phyloP scores from a whole-genome alignment of 2,113 vertebrate genomes.

The Terrapene triunguis region DNA sequence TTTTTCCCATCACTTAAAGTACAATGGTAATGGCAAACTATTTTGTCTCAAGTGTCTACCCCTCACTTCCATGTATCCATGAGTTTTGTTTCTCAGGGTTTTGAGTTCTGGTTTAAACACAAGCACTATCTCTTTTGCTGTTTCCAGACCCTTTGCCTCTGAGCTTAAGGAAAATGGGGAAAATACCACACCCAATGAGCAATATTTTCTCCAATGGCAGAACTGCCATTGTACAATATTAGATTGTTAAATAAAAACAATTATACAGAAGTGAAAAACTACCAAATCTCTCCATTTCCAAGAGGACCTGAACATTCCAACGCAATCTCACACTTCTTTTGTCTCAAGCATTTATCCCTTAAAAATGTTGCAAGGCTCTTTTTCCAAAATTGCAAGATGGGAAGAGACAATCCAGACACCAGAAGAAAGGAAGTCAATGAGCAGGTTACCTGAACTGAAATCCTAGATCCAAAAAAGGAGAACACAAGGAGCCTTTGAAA shows the following conservation, averaged over 20 bases:
- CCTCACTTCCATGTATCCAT: background rate
- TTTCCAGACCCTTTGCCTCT: background rate
- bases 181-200: background rate
- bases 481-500: slow-evolving; percentile 24
- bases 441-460: slow-evolving; percentile 25
- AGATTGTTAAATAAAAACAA: background rate
- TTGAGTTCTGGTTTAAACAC: background rate
- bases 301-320: background rate
- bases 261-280: background rate
- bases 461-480: background rate
- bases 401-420: background rate
- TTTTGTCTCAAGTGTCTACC: background rate
- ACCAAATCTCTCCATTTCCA: background rate
- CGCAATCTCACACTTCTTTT: background rate
- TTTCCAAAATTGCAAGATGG: background rate
- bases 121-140: background rate
- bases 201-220: background rate
- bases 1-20: background rate
- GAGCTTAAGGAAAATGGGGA: background rate
- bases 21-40: background rate
- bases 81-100: background rate
- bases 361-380: background rate
- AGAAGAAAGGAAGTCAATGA: slow-evolving; percentile 37
- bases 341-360: background rate
- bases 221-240: background rate